Conservation (phyloP, 2,797 vertebrate species). For the Calcarius lapponicus region DNA sequence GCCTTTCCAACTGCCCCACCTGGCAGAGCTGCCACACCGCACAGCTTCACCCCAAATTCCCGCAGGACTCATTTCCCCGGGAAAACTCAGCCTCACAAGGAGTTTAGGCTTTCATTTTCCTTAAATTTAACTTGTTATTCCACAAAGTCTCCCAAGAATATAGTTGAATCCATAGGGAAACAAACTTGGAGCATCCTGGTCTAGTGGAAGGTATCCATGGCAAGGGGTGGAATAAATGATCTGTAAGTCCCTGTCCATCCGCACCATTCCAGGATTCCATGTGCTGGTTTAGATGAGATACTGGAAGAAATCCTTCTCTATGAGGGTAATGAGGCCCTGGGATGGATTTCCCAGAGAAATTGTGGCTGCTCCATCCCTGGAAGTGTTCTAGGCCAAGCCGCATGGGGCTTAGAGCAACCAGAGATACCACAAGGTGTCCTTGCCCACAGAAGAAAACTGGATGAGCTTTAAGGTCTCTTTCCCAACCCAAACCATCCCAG, state of each 20-base stretch:
- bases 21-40: not conserved
- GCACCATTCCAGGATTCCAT: not conserved
- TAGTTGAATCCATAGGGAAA: not conserved
- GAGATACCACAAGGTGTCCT: too few species aligned
- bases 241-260: accelerated
- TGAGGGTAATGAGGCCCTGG: not conserved
- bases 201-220: not conserved
- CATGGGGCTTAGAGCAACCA: not conserved
- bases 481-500: not conserved
- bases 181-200: accelerated
- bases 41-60: accelerated
- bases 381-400: not conserved
- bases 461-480: not conserved
- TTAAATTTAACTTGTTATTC: not conserved
- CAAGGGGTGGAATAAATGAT: not conserved
- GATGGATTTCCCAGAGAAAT: not conserved
- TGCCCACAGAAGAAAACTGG: not conserved
- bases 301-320: not conserved
- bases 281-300: not conserved
- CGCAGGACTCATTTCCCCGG: not conserved
- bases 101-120: not conserved
- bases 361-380: not conserved
- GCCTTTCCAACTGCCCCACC: not conserved
- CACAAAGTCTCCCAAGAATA: too few species aligned
- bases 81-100: accelerated